phyloP scores from a whole-genome alignment of 92 coral and sea anemone genomes.

The Heliopora coerulea region DNA sequence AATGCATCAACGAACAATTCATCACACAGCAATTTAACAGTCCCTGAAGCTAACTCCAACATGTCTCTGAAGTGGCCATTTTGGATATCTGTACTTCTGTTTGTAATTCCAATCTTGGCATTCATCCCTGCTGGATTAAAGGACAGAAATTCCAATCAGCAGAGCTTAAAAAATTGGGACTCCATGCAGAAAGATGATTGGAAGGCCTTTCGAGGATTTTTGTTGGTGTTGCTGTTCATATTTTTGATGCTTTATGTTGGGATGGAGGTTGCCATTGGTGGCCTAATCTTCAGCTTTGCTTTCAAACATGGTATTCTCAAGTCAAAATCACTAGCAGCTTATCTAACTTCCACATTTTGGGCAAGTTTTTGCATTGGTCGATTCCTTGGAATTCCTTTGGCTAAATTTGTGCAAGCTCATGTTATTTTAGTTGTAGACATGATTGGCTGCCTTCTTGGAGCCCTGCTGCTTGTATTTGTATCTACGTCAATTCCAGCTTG shows the following conservation, averaged over 20 bases:
- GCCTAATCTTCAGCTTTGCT: slow-evolving; percentile 74
- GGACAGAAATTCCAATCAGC: slow-evolving; percentile 49
- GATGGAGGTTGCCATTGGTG: slow-evolving; percentile 84
- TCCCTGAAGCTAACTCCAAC: not conserved
- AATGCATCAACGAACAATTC: not conserved
- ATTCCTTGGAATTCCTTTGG: slow-evolving; percentile 69
- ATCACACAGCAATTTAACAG: too few relatives aligned
- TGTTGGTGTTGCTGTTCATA: slow-evolving; percentile 61
- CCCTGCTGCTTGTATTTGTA: slow-evolving; percentile 66
- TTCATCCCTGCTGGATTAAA: slow-evolving; percentile 57
- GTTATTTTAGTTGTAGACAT: slow-evolving; percentile 65
- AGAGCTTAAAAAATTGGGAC: slow-evolving; percentile 9
- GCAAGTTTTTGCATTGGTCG: slow-evolving; percentile 89
- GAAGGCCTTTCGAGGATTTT: slow-evolving; percentile 54
- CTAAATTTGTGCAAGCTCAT: slow-evolving; percentile 63
- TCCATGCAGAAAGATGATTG: slow-evolving; percentile 49
- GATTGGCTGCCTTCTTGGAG: slow-evolving; percentile 64
- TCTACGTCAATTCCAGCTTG: slow-evolving; percentile 43
- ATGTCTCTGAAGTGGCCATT: slow-evolving; percentile 70
- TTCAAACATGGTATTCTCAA: slow-evolving; percentile 44
- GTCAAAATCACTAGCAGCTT: slow-evolving; percentile 64
- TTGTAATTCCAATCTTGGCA: slow-evolving; percentile 57
- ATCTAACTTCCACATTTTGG: slow-evolving; percentile 83
- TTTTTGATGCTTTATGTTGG: slow-evolving; percentile 85
- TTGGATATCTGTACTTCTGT: slow-evolving; percentile 67